Percentiles rank a stretch among this genome's conserved stretches.
Conservation (phyloP, 2,797 vertebrate genomes). For the Podarcis siculus region DNA sequence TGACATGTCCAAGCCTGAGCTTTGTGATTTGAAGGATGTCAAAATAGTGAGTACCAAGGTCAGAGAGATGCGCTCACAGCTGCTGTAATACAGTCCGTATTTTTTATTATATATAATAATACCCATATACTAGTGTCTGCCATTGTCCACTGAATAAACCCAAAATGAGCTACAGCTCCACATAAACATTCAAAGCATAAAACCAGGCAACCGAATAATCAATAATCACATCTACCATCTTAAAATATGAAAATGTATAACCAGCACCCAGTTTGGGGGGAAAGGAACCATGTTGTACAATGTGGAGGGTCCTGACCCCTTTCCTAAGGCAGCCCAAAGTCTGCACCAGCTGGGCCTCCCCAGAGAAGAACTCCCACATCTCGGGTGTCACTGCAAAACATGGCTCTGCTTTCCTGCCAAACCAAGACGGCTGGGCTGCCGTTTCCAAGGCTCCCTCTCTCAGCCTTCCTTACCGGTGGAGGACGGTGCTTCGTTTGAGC, state of each 20-base stretch:
- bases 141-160: background rate
- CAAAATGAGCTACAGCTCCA: background rate
- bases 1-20: background rate
- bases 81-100: background rate
- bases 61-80: background rate
- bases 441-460: background rate
- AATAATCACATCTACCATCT: background rate
- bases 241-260: background rate
- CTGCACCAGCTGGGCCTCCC: background rate
- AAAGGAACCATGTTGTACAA: too few relatives aligned
- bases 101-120: background rate
- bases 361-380: too few relatives aligned
- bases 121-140: background rate
- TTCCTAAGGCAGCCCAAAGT: background rate
- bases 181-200: background rate
- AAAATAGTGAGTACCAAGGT: background rate
- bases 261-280: background rate
- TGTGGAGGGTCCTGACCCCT: background rate
- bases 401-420: background rate
- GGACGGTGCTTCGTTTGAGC: constrained; percentile 8
- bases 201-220: background rate
- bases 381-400: background rate
- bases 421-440: too few relatives aligned
- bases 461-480: constrained; percentile 13
- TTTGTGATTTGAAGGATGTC: background rate